Conservation (phyloP, 2,888 invertebrate genomes). For the Drosophila flavopinicola region DNA sequence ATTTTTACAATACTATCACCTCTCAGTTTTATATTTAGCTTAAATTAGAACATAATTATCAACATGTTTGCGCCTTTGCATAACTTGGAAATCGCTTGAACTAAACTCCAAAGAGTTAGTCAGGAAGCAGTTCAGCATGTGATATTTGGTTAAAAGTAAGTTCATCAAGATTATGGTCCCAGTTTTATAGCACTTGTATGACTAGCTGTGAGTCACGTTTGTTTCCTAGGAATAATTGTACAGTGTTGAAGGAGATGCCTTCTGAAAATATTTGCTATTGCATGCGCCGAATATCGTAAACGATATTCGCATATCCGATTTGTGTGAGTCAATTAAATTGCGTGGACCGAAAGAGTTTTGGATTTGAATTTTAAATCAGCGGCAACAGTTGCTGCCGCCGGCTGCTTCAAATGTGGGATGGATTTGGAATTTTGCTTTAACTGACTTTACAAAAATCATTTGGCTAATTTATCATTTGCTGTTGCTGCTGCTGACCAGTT, state of each 20-base stretch:
- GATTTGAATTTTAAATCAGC: conserved; percentile 21
- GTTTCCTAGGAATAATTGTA: conserved; percentile 61
- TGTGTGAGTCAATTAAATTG: conserved; percentile 74
- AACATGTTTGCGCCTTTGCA: too few species aligned
- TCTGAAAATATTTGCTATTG: conserved; percentile 40
- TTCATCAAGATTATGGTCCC: conserved; percentile 25
- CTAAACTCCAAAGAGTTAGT: neutral
- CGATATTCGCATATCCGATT: conserved; percentile 67
- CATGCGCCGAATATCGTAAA: conserved; percentile 32
- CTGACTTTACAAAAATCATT: conserved; percentile 84
- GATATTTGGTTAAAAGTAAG: neutral
- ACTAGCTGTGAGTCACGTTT: conserved; percentile 37
- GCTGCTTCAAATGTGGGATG: conserved; percentile 12
- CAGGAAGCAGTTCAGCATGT: too few species aligned
- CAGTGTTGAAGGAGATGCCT: conserved; percentile 34
- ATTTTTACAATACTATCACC: conserved; percentile 27
- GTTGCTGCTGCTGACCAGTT: conserved; percentile 76
- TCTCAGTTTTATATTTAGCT: conserved; percentile 2
- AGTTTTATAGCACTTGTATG: conserved; percentile 34
- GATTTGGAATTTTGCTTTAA: conserved; percentile 73
- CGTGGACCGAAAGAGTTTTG: conserved; percentile 59
- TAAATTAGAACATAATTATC: neutral
- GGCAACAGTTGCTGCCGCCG: conserved; percentile 19
- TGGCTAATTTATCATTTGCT: conserved; percentile 83
- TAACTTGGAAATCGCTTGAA: too few species aligned